Conservation (phyloP, 2,113 vertebrate species). For the Zosterops pallidus region DNA sequence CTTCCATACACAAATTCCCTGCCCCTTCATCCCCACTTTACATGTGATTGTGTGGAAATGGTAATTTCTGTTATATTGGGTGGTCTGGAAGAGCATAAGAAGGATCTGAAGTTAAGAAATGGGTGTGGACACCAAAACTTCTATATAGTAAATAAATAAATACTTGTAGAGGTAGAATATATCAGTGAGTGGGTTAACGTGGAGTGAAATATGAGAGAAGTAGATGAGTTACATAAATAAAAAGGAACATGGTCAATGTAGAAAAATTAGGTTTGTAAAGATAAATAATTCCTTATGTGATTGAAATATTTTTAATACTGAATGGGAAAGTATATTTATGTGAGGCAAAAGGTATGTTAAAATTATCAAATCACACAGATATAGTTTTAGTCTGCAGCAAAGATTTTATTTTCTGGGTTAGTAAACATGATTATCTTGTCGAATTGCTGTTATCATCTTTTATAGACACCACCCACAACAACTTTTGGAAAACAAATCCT, state of each 20-base stretch:
- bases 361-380: not conserved
- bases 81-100: not conserved
- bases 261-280: not conserved
- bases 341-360: not conserved
- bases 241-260: not conserved
- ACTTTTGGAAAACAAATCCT: slow-evolving; percentile 83
- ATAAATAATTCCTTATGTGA: not conserved
- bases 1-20: not conserved
- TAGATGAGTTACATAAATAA: not conserved
- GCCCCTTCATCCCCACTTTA: not conserved
- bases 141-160: not conserved
- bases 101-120: not conserved
- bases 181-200: not conserved
- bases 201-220: not conserved
- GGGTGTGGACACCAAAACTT: not conserved
- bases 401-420: not conserved
- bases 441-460: not conserved
- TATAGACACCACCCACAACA: slow-evolving; percentile 33
- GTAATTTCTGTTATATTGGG: not conserved
- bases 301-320: not conserved
- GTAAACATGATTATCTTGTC: not conserved
- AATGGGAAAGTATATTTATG: not conserved
- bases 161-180: not conserved
- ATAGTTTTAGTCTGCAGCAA: not conserved
- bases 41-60: not conserved